These are phyloP conservation scores for Caenorhabditis doughertyi DNA, from an alignment of 2,888 invertebrate genomes.

Conservation along the genomic window DNA sequence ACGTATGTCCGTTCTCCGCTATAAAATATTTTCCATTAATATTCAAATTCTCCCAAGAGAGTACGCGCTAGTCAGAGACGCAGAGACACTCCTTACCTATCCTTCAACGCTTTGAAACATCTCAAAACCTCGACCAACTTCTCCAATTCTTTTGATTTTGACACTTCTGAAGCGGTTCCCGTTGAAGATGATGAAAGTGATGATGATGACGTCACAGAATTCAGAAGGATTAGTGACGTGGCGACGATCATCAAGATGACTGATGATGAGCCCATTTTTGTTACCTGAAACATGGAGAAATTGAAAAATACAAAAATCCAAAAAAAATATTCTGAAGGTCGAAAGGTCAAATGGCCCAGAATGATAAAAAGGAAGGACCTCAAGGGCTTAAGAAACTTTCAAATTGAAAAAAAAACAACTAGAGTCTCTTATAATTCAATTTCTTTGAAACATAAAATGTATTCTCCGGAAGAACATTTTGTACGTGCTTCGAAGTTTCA, in stretches of 20 bases:
- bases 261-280: conserved; percentile 37
- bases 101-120: conserved; percentile 45
- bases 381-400: background rate
- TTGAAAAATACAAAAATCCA: background rate
- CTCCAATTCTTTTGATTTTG: conserved; percentile 5
- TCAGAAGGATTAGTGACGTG: conserved; percentile 23
- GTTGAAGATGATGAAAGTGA: background rate
- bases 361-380: too few relatives aligned
- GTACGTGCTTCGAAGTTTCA: too few relatives aligned
- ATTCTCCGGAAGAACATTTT: too few relatives aligned
- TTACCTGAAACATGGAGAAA: conserved; percentile 17
- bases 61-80: too few relatives aligned
- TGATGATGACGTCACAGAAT: conserved; percentile 8
- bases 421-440: too few relatives aligned
- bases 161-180: too few relatives aligned
- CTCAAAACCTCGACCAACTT: conserved; percentile 39
- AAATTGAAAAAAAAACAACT: background rate
- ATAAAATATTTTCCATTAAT: background rate
- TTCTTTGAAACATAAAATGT: too few relatives aligned
- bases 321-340: too few relatives aligned
- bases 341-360: too few relatives aligned
- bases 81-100: too few relatives aligned
- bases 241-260: conserved; percentile 23
- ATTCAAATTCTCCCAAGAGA: too few relatives aligned
- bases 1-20: conserved; percentile 55